Evolutionary conservation across 2,113 vertebrate genomes (phyloP), one percentile per base, ranked within the genome.

Genomic region (Oncorhynchus keta): DNA sequence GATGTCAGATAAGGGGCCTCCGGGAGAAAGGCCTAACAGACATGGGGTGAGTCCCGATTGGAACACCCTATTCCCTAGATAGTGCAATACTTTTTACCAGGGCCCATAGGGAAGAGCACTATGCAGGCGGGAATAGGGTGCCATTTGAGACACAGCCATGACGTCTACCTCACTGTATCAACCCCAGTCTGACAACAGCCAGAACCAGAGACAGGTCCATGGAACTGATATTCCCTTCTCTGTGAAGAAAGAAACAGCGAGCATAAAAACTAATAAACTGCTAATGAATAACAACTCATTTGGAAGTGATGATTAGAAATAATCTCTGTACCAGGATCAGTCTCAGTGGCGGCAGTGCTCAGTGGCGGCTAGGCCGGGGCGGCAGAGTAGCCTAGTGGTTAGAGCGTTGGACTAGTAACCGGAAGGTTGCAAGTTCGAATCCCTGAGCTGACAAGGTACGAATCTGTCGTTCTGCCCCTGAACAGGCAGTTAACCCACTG

Each of bases 1-100:
- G 68, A 83, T 49, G 45, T 64, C 68, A 73, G 20, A 7, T 45
- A 45, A 20, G 57, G 22, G 24, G 66, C 62, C 51, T 78, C 61
- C 26, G 32, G 35, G 77, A 61, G 71, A 67, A 61, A 55, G 13
- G 65, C 16, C 20, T 73, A 32, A 66, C 59, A 67, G 64, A 55
- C 51, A 55, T 55, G 14, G 51, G 1, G 1, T 55, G 51, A 0
- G 3, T 55, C 51, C 51, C 51, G 1, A 55, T 18, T 18, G 51
- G 51, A 9, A 12, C 51, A 45, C 39, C 39, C 39, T 45, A 12
- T 45, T 18, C 16, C 16, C 51, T 55, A 18, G 5, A 55, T 55
- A 55, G 16, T 55, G 51, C 12, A 55, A 5, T 45, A 45, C 39
- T 12, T 45, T 12, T 45, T 2, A 11, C 39, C 39, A 45, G 39